A percentile compares a stretch with the other conserved stretches of the same genome.
Conservation (phyloP, 2,888 invertebrate genomes). For the Volucella inflata region DNA sequence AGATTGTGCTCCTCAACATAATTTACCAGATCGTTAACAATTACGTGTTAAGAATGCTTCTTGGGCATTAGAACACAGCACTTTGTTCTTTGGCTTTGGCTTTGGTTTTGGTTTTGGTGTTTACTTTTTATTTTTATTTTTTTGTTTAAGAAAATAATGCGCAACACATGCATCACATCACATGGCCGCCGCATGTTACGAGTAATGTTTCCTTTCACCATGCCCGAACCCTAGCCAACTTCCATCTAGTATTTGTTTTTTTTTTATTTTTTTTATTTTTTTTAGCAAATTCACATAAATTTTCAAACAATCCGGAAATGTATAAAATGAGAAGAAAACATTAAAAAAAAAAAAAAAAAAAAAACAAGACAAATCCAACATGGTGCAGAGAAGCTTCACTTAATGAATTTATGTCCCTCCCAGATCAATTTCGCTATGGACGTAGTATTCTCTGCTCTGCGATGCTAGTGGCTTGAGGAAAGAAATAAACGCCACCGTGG, state of each 20-base stretch:
- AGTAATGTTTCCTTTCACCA: slow-evolving; percentile 19
- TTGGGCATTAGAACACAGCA: slow-evolving; percentile 3
- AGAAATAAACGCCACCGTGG: slow-evolving; percentile 15
- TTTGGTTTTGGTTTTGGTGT: too few relatives aligned
- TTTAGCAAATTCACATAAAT: slow-evolving; percentile 62
- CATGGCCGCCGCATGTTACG: slow-evolving; percentile 60
- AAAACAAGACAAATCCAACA: slow-evolving; percentile 24
- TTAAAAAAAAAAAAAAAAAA: not conserved
- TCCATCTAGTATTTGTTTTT: slow-evolving; percentile 52
- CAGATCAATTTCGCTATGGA: slow-evolving; percentile 8
- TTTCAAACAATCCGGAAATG: slow-evolving; percentile 59
- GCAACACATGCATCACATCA: slow-evolving; percentile 47
- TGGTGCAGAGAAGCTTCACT: slow-evolving; percentile 17
- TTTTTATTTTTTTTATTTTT: too few relatives aligned
- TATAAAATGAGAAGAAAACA: slow-evolving; percentile 11
- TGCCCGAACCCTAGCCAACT: slow-evolving; percentile 10
- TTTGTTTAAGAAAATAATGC: slow-evolving; percentile 15
- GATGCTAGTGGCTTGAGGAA: slow-evolving; percentile 8
- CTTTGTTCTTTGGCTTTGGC: not conserved
- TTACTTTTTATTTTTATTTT: not conserved
- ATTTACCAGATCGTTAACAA: slow-evolving; percentile 68
- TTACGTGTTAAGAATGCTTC: slow-evolving; percentile 63
- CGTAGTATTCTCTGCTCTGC: slow-evolving; percentile 38
- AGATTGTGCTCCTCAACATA: slow-evolving; percentile 54
- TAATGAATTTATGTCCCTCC: slow-evolving; percentile 58